Base-by-base conservation (phyloP, 2,888 invertebrate genomes). In the Spilarctia lutea region DNA sequence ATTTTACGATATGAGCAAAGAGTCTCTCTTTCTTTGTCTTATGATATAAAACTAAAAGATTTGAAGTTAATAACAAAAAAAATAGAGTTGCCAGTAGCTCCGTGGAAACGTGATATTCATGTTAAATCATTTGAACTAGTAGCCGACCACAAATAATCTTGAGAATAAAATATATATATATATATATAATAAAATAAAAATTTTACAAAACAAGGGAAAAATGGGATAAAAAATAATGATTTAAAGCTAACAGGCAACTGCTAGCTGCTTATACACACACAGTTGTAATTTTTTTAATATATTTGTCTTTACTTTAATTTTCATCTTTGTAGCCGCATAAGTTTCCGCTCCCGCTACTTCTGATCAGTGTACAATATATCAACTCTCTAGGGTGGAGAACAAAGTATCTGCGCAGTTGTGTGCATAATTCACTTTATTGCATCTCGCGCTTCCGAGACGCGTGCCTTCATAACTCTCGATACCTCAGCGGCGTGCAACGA, bases 341-440 rank as follows among this genome's bases (percentile, higher is more conserved):
- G 10, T 39, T 71, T 13, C 27, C 66, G 66, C 84, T 78, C 20
- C n/a, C 87, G 88, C 87, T 71, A 72, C 68, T 77, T 72, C 80
- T 81, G 65, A 48, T 76, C 72, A 82, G 70, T 42, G n/a, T 10
- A 27, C 63, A 13, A 67, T 45, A 33, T 76, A 24, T 48, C 74
- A 76, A 79, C 73, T 85, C 91, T 88, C 90, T 81, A 86, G 90
- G 87, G 89, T 81, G 79, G 81, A 85, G 92, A 93, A 93, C 94
- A 94, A 94, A 93, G 93, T 94, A 94, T 94, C 91, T 91, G 88
- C 91, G 92, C 94, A 92, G 93, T 92, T 91, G 91, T 93, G 92
- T 94, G 94, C 94, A 95, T 95, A 94, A 94, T 94, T 94, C 94
- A 95, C 92, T 94, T 93, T 93, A 94, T 92, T 92, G 91, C 92